A percentile compares a stretch with the other conserved stretches of the same genome.
Evolutionary conservation across 2,888 invertebrate genomes (phyloP).

Genomic region (Aradus depressus): DNA sequence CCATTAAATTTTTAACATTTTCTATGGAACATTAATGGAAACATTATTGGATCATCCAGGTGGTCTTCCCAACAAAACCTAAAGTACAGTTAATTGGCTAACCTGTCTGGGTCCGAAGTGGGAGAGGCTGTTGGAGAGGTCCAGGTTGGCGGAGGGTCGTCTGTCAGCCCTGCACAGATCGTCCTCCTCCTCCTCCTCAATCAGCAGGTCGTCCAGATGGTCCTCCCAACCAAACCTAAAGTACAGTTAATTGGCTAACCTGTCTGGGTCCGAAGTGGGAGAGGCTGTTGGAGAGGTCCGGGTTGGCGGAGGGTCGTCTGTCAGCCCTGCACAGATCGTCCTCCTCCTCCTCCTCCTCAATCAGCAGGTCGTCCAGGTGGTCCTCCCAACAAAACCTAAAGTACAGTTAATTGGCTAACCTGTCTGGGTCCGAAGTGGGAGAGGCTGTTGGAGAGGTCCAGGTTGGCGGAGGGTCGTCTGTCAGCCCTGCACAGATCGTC

Average conservation of each 20-base stretch:
- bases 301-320: conserved; percentile 52
- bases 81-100: no score
- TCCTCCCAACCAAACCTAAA: no score
- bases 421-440: conserved; percentile 82
- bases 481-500: conserved; percentile 42
- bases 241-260: no score
- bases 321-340: conserved; percentile 42
- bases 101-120: conserved; percentile 81
- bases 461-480: conserved; percentile 52
- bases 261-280: conserved; percentile 82
- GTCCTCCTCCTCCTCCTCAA: conserved; percentile 57
- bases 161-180: conserved; percentile 44
- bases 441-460: conserved; percentile 55
- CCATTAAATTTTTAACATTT: no score
- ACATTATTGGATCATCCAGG: no score
- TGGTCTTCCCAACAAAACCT: no score
- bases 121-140: conserved; percentile 57
- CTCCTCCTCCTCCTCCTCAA: conserved; percentile 58
- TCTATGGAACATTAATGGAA: no score
- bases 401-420: no score
- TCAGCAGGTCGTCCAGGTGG: conserved; percentile 64
- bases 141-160: conserved; percentile 54
- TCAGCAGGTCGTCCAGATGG: conserved; percentile 64
- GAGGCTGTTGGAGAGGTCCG: conserved; percentile 55
- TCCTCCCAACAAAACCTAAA: no score